Evolutionary conservation across 2,113 vertebrate species (phyloP).

Genomic region (Oxygymnocypris stewartii): DNA sequence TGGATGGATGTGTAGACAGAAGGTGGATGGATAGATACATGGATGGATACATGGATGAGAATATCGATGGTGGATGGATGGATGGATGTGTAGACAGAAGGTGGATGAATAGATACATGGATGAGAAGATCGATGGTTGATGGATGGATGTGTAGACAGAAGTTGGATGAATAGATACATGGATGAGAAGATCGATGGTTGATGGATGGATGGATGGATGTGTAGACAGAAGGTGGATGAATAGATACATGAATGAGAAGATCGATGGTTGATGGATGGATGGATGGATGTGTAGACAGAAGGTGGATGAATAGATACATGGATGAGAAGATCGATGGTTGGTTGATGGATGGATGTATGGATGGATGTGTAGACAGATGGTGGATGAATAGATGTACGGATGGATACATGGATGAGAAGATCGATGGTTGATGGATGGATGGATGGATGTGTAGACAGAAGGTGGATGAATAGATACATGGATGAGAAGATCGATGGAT

Average conservation of each 20-base stretch:
- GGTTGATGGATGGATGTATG: neutral
- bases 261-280: neutral
- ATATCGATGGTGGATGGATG: too few species aligned
- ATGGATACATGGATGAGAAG: neutral
- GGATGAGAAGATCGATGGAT: too few species aligned
- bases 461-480: neutral
- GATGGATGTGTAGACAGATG: neutral
- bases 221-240: too few species aligned
- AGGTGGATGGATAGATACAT: too few species aligned
- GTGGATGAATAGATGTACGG: too few species aligned
- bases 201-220: neutral
- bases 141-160: neutral
- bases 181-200: too few species aligned
- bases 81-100: too few species aligned
- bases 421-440: neutral
- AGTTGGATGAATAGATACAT: rapidly evolving
- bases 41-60: too few species aligned
- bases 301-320: neutral
- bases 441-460: neutral
- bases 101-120: too few species aligned
- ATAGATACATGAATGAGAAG: neutral
- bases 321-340: too few species aligned
- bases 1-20: too few species aligned
- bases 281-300: neutral
- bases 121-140: too few species aligned